Evolutionary conservation across 2,888 invertebrate species (phyloP).

Genomic region (Thymelicus acteon): DNA sequence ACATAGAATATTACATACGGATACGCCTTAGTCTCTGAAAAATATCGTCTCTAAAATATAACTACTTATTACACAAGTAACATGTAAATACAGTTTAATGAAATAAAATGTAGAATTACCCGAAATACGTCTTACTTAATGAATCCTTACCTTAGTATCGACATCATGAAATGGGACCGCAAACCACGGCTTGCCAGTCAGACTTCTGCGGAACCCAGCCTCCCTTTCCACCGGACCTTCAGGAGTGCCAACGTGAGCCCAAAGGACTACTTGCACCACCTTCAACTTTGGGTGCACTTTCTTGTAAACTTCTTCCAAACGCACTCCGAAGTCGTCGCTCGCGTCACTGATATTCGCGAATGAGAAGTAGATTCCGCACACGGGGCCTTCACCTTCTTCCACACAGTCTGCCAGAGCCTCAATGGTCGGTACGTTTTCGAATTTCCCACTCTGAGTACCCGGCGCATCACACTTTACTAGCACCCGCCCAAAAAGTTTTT

Average conservation of each 20-base stretch:
- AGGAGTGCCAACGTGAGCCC: conserved; percentile 85
- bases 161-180: conserved; percentile 89
- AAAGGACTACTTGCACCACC: conserved; percentile 88
- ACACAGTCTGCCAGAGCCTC: conserved; percentile 77
- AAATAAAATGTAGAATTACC: too few relatives aligned
- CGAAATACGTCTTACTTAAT: background rate
- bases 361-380: conserved; percentile 88
- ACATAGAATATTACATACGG: too few relatives aligned
- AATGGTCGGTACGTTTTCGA: conserved; percentile 72
- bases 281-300: conserved; percentile 80
- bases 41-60: too few relatives aligned
- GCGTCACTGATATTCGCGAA: conserved; percentile 88
- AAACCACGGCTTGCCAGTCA: conserved; percentile 88
- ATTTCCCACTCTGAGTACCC: conserved; percentile 73
- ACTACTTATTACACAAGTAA: too few relatives aligned
- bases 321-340: conserved; percentile 88
- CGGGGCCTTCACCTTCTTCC: conserved; percentile 78
- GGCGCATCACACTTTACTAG: conserved; percentile 81
- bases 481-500: conserved; percentile 85
- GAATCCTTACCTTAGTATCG: conserved; percentile 86
- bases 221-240: conserved; percentile 88
- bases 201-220: conserved; percentile 85
- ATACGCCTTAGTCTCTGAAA: too few relatives aligned
- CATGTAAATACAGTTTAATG: too few relatives aligned
- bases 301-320: conserved; percentile 85